A percentile compares a stretch with the other conserved stretches of the same genome.
phyloP scores from a whole-genome alignment of 2,797 vertebrate species.

The Gymnoscopelus braueri region DNA sequence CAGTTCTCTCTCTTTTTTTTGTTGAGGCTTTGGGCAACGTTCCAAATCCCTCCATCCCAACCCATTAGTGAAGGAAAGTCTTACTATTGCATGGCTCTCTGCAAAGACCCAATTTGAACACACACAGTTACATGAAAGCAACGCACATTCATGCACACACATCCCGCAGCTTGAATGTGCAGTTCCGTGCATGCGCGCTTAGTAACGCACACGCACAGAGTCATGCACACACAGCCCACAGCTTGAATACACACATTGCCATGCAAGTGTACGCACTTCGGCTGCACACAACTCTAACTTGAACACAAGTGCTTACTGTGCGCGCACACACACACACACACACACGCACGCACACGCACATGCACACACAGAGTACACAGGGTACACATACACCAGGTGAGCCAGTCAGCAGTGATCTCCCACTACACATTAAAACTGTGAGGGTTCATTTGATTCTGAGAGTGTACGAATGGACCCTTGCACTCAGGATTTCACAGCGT shows the following conservation, averaged over 20 bases:
- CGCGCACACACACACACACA: background rate
- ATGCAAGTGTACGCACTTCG: background rate
- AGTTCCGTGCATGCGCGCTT: constrained; percentile 35
- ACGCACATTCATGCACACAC: no score
- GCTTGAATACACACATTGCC: no score
- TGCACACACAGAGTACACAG: background rate
- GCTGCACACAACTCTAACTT: background rate
- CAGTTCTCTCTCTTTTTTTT: constrained; percentile 32
- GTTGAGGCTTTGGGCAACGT: constrained; percentile 34
- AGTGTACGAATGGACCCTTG: no score
- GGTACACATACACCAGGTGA: background rate
- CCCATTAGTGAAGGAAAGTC: constrained; percentile 32
- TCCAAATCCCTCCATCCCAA: background rate
- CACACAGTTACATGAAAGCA: no score
- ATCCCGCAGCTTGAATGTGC: background rate
- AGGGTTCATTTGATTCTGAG: background rate
- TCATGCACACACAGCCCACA: background rate
- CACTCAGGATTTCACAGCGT: no score
- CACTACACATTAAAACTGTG: background rate
- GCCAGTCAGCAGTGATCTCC: background rate
- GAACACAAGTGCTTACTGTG: background rate
- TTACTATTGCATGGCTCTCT: constrained; percentile 65
- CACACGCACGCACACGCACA: background rate
- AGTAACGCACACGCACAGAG: background rate
- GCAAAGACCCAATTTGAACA: constrained; percentile 20